phyloP scores from a whole-genome alignment of 2,113 vertebrate genomes.

The Psophia crepitans region DNA sequence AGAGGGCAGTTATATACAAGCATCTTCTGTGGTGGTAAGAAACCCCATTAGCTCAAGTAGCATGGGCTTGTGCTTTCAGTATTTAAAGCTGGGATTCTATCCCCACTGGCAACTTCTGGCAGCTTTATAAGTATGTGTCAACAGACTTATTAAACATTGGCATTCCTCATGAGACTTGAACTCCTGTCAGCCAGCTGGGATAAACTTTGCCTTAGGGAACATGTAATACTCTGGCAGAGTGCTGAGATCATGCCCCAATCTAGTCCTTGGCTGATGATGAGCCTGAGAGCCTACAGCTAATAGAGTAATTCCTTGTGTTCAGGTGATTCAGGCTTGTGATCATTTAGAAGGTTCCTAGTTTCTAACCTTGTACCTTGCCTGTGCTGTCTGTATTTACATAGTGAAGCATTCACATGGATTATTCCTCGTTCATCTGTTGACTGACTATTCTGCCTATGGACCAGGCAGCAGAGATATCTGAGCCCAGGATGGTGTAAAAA shows the following conservation, averaged over 20 bases:
- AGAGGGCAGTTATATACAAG: background rate
- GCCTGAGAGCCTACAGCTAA: background rate
- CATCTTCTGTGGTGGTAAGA: background rate
- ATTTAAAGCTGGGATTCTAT: background rate
- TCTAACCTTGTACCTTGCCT: background rate
- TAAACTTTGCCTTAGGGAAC: background rate
- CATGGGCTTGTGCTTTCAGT: background rate
- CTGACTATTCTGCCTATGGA: background rate
- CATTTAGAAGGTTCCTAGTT: background rate
- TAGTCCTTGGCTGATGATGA: background rate
- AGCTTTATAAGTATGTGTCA: constrained; percentile 13
- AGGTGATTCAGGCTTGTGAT: background rate
- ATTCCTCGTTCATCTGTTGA: background rate
- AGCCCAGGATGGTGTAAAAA: background rate
- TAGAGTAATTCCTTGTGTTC: background rate
- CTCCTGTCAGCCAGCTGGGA: constrained; percentile 16
- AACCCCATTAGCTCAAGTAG: background rate
- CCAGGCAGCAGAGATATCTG: background rate
- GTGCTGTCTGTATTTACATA: background rate
- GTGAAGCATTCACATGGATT: background rate
- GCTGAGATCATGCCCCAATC: background rate
- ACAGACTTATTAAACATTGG: constrained; percentile 17
- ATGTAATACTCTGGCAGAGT: background rate
- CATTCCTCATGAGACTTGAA: background rate
- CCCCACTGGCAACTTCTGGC: constrained; percentile 15